Evolutionary conservation across 2,888 invertebrate genomes (phyloP).

Genomic region (Microctonus aethiopoides): DNA sequence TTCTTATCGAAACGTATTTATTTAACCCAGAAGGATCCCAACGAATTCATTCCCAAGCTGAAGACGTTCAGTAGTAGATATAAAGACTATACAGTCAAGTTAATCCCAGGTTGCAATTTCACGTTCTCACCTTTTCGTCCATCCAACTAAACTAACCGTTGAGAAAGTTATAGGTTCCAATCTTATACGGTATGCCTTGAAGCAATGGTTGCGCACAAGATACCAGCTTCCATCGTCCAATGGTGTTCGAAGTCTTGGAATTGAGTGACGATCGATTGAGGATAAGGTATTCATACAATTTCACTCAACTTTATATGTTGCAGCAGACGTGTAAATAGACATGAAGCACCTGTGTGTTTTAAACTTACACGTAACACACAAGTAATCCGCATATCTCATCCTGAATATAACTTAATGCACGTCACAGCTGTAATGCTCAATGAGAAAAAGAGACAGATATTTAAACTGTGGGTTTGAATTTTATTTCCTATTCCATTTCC

Average conservation of each 20-base stretch:
- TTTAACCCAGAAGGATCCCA: conserved; percentile 30
- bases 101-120: conserved; percentile 34
- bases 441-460: too few relatives aligned
- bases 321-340: background rate
- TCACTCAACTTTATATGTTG: conserved; percentile 7
- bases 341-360: conserved; percentile 15
- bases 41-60: background rate
- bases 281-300: conserved; percentile 6
- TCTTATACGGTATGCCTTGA: conserved; percentile 38
- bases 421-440: conserved; percentile 4
- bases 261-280: conserved; percentile 27
- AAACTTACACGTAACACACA: too few relatives aligned
- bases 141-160: conserved; percentile 38
- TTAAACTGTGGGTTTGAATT: conserved; percentile 50
- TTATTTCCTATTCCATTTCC: conserved; percentile 65
- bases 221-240: conserved; percentile 1
- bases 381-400: conserved; percentile 5
- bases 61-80: background rate
- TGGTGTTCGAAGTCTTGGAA: conserved; percentile 19
- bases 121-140: conserved; percentile 25
- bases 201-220: background rate
- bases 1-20: conserved; percentile 38
- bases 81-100: background rate
- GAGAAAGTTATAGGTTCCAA: conserved; percentile 45
- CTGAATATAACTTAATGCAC: background rate